Percentiles rank a stretch among this genome's conserved stretches.
phyloP scores from a whole-genome alignment of 2,888 invertebrate genomes.

The Cataglyphis livida region DNA sequence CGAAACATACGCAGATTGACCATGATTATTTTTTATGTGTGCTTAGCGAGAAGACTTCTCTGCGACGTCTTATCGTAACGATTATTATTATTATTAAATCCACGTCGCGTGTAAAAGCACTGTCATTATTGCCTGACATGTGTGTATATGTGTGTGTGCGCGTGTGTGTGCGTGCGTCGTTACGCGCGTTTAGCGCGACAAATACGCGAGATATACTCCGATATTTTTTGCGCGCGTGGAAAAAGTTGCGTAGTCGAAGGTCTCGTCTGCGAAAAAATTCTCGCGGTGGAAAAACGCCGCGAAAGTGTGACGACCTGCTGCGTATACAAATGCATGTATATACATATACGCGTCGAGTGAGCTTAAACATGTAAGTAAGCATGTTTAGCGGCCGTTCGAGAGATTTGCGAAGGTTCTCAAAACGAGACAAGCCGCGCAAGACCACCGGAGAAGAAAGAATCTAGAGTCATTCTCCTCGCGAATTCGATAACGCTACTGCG shows the following conservation, averaged over 20 bases:
- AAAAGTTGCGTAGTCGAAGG: constrained; percentile 41
- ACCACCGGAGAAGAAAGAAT: constrained; percentile 56
- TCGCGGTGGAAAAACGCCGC: constrained; percentile 29
- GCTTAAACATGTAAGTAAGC: constrained; percentile 62
- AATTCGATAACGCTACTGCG: constrained; percentile 19
- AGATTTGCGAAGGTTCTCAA: constrained; percentile 62
- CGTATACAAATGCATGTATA: constrained; percentile 32
- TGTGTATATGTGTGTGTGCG: background rate
- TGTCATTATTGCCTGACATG: constrained; percentile 13
- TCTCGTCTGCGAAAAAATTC: constrained; percentile 30
- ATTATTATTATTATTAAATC: constrained; percentile 32
- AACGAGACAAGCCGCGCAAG: constrained; percentile 33
- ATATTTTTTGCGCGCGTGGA: constrained; percentile 2
- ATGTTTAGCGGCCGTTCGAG: constrained; percentile 71
- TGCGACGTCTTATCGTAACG: background rate
- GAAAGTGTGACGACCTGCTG: constrained; percentile 45
- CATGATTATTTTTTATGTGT: background rate
- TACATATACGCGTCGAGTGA: constrained; percentile 49
- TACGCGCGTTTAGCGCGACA: constrained; percentile 3
- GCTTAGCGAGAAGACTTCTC: background rate
- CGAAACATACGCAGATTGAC: background rate
- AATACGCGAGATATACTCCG: background rate
- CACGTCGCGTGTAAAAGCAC: constrained; percentile 23
- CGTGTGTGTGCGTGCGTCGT: background rate
- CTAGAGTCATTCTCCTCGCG: background rate